phyloP scores from a whole-genome alignment of 2,113 vertebrate species.

The Ammospiza nelsoni region DNA sequence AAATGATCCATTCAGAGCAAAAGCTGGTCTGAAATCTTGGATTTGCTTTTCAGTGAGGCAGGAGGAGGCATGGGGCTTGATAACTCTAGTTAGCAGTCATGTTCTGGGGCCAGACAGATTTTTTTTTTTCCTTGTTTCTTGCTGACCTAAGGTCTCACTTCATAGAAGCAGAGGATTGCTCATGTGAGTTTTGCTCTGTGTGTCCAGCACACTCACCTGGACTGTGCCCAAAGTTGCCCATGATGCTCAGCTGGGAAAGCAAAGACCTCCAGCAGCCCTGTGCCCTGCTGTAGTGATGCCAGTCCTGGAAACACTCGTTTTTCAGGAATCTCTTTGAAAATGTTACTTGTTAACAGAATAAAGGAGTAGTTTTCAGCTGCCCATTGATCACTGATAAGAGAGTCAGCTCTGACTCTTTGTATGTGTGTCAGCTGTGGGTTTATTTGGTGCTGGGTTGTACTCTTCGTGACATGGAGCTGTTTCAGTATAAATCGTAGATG shows the following conservation, averaged over 20 bases:
- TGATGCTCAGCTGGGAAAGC: neutral
- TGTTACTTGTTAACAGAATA: slow-evolving; percentile 26
- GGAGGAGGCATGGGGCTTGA: neutral
- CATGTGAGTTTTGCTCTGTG: neutral
- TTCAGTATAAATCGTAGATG: neutral
- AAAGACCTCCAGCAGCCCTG: neutral
- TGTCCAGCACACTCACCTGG: neutral
- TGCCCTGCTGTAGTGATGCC: slow-evolving; percentile 35
- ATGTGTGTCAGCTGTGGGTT: neutral
- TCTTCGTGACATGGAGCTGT: neutral
- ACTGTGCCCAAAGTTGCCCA: neutral
- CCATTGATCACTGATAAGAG: neutral
- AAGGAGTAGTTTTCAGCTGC: neutral
- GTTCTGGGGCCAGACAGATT: neutral
- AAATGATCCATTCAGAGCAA: neutral
- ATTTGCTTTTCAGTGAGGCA: neutral
- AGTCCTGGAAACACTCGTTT: slow-evolving; percentile 5
- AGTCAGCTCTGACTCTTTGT: neutral
- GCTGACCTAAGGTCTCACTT: slow-evolving; percentile 12
- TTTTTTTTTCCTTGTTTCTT: neutral
- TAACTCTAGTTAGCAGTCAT: neutral
- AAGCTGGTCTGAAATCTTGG: neutral
- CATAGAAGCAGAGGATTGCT: neutral
- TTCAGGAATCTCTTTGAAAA: slow-evolving; percentile 24
- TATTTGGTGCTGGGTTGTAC: neutral